Base-by-base conservation (phyloP, 2,888 invertebrate genomes). In the Eilema depressum region DNA sequence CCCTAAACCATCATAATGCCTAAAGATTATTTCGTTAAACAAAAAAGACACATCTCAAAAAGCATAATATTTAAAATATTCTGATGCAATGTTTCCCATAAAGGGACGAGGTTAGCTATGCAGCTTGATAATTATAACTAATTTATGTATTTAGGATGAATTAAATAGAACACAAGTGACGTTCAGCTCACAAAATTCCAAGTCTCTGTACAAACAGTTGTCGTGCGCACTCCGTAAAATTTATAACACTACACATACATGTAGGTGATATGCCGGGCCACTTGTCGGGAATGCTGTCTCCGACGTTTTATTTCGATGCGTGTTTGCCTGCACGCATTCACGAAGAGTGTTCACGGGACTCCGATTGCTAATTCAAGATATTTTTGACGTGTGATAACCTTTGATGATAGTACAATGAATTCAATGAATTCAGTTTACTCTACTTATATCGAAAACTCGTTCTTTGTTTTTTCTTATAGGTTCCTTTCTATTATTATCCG, bases 131-230 rank as follows among this genome's bases (percentile, higher is more conserved):
- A 75, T 75, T 59, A 77, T 80, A 75, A 80, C 59, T 80, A 75
- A 80, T 75, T 62, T 82, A 82, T 82, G 77, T 81, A 74, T 77
- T 77, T 82, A 80, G 77, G 82, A 68, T 77, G 63, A 72, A 74
- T 76, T 68, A 75, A 75, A 77, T 73, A 71, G 71, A 75, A 69
- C 72, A 70, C 57, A 73, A 76, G 75, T 81, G 75, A 75, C 70
- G 75, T 83, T 83, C 74, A 78, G 75, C 83, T 84, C 80, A 90
- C 88, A 82, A 89, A 91, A 92, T 91, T 92, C 92, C 89, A 85
- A 79, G 85, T 81, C 82, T 78, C 88, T 89, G 86, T 83, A 88
- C 90, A 93, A 92, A 93, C 93, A 92, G 87, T 89, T 88, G 89
- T 73, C 76, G 74, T 89, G 81, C 90, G 86, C 86, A 85, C 84